phyloP scores from a whole-genome alignment of 2,888 invertebrate genomes.

The Nomada fucata region DNA sequence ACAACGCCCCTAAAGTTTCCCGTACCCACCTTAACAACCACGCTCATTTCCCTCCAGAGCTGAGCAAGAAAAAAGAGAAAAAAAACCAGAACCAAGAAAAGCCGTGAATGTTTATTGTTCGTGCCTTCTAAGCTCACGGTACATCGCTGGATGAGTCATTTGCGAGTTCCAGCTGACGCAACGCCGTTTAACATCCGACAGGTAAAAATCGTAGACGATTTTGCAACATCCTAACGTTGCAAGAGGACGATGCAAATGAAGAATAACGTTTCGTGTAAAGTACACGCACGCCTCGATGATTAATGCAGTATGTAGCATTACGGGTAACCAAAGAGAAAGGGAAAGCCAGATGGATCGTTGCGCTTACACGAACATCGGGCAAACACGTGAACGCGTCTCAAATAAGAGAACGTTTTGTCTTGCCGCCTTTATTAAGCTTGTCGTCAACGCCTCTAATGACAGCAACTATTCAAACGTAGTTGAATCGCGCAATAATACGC shows the following conservation, averaged over 20 bases:
- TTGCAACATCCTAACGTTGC: slow-evolving; percentile 21
- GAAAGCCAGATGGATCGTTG: slow-evolving; percentile 52
- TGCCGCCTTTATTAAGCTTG: slow-evolving; percentile 39
- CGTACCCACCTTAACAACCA: background rate
- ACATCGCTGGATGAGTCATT: slow-evolving; percentile 30
- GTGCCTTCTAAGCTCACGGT: slow-evolving; percentile 16
- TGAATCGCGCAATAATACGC: slow-evolving; percentile 33
- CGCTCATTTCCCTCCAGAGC: background rate
- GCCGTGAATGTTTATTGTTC: background rate
- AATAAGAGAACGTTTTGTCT: slow-evolving; percentile 35
- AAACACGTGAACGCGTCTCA: slow-evolving; percentile 23
- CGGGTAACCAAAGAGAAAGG: slow-evolving; percentile 56
- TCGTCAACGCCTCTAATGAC: slow-evolving; percentile 36
- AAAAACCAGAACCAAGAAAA: background rate
- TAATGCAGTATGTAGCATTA: slow-evolving; percentile 40
- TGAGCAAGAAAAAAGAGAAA: background rate
- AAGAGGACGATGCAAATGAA: slow-evolving; percentile 53
- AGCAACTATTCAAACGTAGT: slow-evolving; percentile 22
- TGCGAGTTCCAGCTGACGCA: slow-evolving; percentile 18
- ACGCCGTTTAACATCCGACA: background rate
- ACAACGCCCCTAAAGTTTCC: no score
- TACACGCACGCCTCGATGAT: slow-evolving; percentile 35
- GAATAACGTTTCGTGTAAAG: slow-evolving; percentile 44
- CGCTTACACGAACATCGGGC: background rate
- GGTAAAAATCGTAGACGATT: slow-evolving; percentile 32